Percentiles rank a stretch among this genome's conserved stretches.
Evolutionary conservation across 2,797 vertebrate species (phyloP).

Genomic region (Ambastaia sidthimunki): DNA sequence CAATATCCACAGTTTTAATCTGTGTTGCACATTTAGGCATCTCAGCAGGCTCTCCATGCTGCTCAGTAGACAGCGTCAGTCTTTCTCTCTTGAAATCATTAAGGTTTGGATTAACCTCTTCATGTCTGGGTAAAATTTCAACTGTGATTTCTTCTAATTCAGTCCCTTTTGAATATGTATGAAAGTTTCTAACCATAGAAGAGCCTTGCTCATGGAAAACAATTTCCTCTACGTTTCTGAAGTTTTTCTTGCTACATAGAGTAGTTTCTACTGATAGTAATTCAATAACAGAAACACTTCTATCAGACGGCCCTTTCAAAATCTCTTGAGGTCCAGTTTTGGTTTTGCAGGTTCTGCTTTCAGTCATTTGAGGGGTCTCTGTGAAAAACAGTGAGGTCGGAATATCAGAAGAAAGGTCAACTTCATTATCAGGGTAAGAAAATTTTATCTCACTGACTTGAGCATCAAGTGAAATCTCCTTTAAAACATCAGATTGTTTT

Average conservation of each 20-base stretch:
- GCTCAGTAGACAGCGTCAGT: neutral
- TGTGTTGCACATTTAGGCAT: neutral
- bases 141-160: conserved; percentile 46
- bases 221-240: conserved; percentile 22
- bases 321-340: conserved; percentile 52
- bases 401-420: conserved; percentile 50
- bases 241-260: conserved; percentile 20
- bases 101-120: neutral
- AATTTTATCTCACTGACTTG: conserved; percentile 71
- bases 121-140: neutral
- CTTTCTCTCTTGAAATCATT: conserved; percentile 35
- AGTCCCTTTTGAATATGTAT: conserved; percentile 58
- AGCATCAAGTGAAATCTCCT: conserved; percentile 38
- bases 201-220: conserved; percentile 34
- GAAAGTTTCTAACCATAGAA: conserved; percentile 49
- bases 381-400: conserved; percentile 67
- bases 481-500: conserved; percentile 61
- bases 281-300: conserved; percentile 5
- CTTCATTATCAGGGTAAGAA: conserved; percentile 80
- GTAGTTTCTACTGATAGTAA: conserved; percentile 27
- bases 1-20: conserved; percentile 44
- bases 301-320: conserved; percentile 28
- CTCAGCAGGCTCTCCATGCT: conserved; percentile 13
- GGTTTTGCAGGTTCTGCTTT: conserved; percentile 11
- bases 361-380: conserved; percentile 61